phyloP scores from a whole-genome alignment of 2,797 vertebrate genomes.

The Chaetophractus vellerosus region DNA sequence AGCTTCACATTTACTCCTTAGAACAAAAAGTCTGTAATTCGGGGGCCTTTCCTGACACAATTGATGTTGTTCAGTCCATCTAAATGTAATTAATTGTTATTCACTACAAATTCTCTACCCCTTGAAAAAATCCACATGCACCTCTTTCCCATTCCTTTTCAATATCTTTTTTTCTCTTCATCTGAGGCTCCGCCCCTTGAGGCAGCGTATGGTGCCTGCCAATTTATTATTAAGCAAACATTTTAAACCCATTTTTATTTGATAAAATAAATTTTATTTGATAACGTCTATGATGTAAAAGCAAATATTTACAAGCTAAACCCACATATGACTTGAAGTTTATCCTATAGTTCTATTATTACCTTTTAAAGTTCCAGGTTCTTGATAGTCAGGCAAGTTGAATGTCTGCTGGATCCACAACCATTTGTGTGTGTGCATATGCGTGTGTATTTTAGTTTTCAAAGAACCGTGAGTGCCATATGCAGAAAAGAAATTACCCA shows the following conservation, averaged over 20 bases:
- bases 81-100: neutral
- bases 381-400: neutral
- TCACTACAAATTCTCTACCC: neutral
- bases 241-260: slow-evolving; percentile 56
- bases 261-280: slow-evolving; percentile 65
- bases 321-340: neutral
- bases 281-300: neutral
- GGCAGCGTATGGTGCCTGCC: neutral
- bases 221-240: slow-evolving; percentile 17
- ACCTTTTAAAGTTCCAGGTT: neutral
- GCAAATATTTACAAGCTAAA: neutral
- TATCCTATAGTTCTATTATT: neutral
- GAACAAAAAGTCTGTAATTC: neutral
- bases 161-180: neutral
- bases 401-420: neutral
- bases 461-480: neutral
- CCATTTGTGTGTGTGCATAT: neutral
- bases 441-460: neutral
- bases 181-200: neutral
- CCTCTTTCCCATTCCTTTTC: neutral
- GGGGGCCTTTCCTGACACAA: neutral
- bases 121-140: neutral
- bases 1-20: neutral
- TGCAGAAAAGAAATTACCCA: slow-evolving; percentile 61
- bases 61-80: neutral